phyloP scores from a whole-genome alignment of 1,140 invertebrate species.

The Sogatella furcifera region DNA sequence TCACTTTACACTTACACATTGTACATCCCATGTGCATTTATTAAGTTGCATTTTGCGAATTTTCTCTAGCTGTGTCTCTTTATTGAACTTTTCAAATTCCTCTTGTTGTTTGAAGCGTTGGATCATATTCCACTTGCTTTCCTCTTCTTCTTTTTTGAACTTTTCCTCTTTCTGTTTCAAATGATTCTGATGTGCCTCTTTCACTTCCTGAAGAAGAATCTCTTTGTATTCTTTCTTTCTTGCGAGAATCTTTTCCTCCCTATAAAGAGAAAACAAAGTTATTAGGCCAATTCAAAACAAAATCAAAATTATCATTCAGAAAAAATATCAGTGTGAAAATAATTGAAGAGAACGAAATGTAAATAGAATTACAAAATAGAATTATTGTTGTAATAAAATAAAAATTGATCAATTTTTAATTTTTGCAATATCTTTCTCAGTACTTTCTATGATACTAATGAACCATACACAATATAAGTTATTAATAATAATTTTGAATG shows the following conservation, averaged over 20 bases:
- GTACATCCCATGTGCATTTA: conserved; percentile 5
- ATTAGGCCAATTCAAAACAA: neutral
- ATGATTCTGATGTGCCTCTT: conserved; percentile 10
- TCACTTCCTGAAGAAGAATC: conserved; percentile 12
- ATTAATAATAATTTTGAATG: too few relatives aligned
- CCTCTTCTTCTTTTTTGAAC: conserved; percentile 14
- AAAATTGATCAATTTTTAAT: too few relatives aligned
- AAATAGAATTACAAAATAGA: too few relatives aligned
- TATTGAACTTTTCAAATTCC: too few relatives aligned
- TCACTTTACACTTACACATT: conserved; percentile 1
- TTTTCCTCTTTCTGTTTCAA: conserved; percentile 13
- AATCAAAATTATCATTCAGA: too few relatives aligned
- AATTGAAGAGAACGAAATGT: too few relatives aligned
- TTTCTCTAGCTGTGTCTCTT: too few relatives aligned
- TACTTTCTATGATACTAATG: too few relatives aligned
- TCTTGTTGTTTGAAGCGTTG: conserved; percentile 16
- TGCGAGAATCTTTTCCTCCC: conserved; percentile 4
- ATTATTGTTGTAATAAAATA: too few relatives aligned
- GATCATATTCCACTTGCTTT: conserved; percentile 18
- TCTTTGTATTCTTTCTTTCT: conserved; percentile 11
- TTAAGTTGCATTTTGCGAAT: conserved; percentile 3
- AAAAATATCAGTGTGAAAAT: too few relatives aligned
- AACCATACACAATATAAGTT: too few relatives aligned
- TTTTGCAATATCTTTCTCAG: too few relatives aligned
- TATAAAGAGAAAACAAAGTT: neutral